A percentile compares a stretch with the other conserved stretches of the same genome.
Conservation (phyloP, 2,113 vertebrate species). For the Mormyrus iriodes region DNA sequence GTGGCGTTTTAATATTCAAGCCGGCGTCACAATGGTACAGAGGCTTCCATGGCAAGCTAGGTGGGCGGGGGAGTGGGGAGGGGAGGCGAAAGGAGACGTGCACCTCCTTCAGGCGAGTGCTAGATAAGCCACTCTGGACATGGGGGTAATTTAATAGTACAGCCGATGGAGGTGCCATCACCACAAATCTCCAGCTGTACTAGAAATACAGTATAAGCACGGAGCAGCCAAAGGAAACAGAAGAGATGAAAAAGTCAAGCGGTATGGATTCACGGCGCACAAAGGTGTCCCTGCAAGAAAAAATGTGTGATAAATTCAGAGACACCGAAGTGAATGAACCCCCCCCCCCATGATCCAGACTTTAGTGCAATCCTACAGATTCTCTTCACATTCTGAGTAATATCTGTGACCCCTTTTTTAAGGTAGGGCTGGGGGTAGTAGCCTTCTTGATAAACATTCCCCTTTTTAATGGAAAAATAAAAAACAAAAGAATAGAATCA, state of each 20-base stretch:
- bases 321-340: neutral
- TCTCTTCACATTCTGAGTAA: neutral
- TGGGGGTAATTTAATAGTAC: neutral
- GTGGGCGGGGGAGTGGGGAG: neutral
- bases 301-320: neutral
- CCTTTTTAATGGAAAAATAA: slow-evolving; percentile 1
- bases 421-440: neutral
- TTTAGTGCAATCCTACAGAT: neutral
- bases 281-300: neutral
- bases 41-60: neutral
- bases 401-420: neutral
- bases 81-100: neutral
- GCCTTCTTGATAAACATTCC: neutral
- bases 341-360: neutral
- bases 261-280: neutral
- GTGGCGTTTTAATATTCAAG: slow-evolving; percentile 2
- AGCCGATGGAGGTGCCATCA: no score
- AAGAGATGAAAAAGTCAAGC: neutral
- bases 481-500: neutral
- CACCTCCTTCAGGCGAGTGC: neutral
- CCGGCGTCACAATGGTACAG: neutral
- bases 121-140: neutral
- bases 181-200: neutral
- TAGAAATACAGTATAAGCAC: neutral
- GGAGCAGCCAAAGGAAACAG: neutral